These are phyloP conservation scores for Felis chaus DNA, from an alignment of 2,113 vertebrate species.

Conservation along the genomic window DNA sequence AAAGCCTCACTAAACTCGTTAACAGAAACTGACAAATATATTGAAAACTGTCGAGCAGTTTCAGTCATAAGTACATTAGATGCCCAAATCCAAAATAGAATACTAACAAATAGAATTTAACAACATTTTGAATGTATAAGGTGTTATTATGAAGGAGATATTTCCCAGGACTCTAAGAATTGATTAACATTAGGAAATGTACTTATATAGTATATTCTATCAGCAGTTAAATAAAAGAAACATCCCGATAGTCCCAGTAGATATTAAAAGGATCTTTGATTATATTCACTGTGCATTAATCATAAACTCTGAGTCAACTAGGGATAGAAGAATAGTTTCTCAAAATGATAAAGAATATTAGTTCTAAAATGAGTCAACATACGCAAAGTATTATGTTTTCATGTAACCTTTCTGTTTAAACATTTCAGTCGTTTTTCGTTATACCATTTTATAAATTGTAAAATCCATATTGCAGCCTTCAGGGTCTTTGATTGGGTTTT, in stretches of 20 bases:
- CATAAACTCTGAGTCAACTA: neutral
- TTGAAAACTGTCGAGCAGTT: neutral
- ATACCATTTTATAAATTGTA: neutral
- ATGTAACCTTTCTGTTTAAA: neutral
- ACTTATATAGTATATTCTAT: neutral
- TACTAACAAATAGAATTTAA: neutral
- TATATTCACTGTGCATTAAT: neutral
- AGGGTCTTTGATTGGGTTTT: neutral
- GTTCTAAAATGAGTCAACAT: neutral
- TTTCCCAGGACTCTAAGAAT: neutral
- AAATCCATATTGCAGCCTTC: neutral
- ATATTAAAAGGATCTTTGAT: neutral
- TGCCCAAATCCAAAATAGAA: neutral
- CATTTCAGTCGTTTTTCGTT: neutral
- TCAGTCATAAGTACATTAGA: neutral
- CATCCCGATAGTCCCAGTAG: neutral
- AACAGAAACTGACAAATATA: neutral
- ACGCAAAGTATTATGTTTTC: neutral
- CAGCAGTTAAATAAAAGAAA: neutral
- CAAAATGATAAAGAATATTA: neutral
- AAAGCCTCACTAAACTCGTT: neutral
- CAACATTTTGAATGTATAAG: neutral
- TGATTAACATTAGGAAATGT: slow-evolving; percentile 16
- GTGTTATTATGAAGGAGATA: neutral
- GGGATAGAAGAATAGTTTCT: neutral